Evolutionary conservation across 2,113 vertebrate species (phyloP), one percentile per base, ranked within the genome.

Genomic region (Chionis minor): DNA sequence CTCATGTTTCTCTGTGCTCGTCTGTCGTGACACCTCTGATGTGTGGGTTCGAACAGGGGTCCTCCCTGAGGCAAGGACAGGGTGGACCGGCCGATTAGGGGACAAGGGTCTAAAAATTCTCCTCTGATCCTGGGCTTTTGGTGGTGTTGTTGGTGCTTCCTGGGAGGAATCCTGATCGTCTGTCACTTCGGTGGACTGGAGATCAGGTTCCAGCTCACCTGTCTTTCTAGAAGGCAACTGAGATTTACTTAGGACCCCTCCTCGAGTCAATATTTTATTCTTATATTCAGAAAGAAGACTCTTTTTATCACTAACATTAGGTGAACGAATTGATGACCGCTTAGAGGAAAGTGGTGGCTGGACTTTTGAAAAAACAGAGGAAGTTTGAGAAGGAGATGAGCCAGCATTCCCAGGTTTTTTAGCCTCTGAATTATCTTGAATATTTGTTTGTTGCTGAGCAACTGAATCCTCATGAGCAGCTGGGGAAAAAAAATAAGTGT

Each of bases 81-180:
- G 97, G 89, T 98, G 98, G 72, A 98, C 94, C 11, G 98, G 95
- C n/a, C 98, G 97, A 79, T 98, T 96, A 88, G 98, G 83, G 18
- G 98, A 97, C 23, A 98, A 96, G 5, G 98, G 98, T 54, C 98
- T 98, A 35, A 61, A 49, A 49, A 88, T 96, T 59, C 94, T 98
- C 52, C 67, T 97, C 69, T 87, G 93, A 70, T 90, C 90, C 84
- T 88, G 98, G 42, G 85, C 91, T 95, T 97, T 97, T 9, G 94
- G 96, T 3, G 94, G 96, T 1, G 23, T 47, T 0, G 42, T 67
- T 51, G 92, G 94, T 87, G 84, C 73, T 77, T 97, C 93, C 75
- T 92, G 91, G 10, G 84, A 97, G n/a, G 97, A 86, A 90, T 95
- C 84, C 0, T 1, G 62, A 35, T 97, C 86, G 2, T 95, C 93